These are phyloP conservation scores for Corapipo altera DNA, from an alignment of 2,113 vertebrate species.

Conservation along the genomic window DNA sequence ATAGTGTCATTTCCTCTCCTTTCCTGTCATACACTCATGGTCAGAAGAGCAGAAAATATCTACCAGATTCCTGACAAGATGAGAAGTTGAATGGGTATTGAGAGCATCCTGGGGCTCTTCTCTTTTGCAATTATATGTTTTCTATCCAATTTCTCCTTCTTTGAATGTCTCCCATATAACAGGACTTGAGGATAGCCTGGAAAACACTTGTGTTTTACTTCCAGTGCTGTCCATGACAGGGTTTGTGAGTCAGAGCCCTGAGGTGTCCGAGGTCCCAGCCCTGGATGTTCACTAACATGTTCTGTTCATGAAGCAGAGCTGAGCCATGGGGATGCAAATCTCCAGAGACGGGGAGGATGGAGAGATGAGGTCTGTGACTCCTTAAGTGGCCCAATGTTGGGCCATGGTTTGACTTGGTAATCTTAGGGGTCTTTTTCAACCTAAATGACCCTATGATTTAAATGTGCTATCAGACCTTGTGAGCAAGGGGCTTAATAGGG, in stretches of 20 bases:
- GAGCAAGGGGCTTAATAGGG: not conserved
- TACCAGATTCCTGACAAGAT: not conserved
- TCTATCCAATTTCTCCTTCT: not conserved
- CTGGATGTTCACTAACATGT: not conserved
- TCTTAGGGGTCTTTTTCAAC: not conserved
- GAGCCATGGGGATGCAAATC: not conserved
- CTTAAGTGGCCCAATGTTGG: too few species aligned
- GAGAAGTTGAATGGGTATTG: not conserved
- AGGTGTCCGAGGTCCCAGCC: not conserved
- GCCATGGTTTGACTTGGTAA: not conserved
- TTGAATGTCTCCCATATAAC: not conserved
- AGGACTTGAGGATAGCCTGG: not conserved
- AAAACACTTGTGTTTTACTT: not conserved
- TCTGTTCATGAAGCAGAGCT: not conserved
- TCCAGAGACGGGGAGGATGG: not conserved
- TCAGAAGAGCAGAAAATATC: not conserved
- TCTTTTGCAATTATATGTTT: not conserved
- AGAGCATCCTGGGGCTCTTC: not conserved
- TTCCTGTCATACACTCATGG: accelerated
- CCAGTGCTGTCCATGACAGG: not conserved
- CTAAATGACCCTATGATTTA: not conserved
- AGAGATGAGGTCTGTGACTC: not conserved
- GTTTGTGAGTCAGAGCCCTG: not conserved
- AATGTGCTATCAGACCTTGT: not conserved
- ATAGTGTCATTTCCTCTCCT: not conserved